Percentiles rank a stretch among this genome's conserved stretches.
These are phyloP conservation scores for Marmota flaviventris DNA, from an alignment of 2,113 vertebrate species.

Conservation along the genomic window DNA sequence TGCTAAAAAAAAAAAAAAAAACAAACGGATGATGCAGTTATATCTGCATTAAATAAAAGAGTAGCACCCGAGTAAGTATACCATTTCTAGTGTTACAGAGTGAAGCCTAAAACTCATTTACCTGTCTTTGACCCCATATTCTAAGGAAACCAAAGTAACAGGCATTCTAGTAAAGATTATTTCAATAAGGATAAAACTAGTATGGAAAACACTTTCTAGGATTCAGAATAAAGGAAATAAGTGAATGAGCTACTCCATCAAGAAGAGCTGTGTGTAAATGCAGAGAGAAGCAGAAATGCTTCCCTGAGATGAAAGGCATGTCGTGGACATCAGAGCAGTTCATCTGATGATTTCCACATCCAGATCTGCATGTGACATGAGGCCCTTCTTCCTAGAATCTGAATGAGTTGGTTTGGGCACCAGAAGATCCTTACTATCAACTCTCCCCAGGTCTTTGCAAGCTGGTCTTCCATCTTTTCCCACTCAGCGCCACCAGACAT, in stretches of 20 bases:
- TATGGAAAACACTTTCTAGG: neutral
- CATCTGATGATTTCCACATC: neutral
- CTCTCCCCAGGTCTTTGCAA: neutral
- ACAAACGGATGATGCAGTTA: neutral
- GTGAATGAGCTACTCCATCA: neutral
- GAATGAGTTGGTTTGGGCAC: neutral
- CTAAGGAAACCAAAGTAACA: neutral
- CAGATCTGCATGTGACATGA: neutral
- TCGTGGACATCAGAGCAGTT: neutral
- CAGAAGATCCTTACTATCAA: neutral
- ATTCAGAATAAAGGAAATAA: neutral
- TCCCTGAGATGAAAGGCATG: neutral
- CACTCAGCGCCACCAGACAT: neutral
- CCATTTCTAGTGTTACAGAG: neutral
- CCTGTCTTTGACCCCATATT: neutral
- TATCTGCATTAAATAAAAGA: neutral
- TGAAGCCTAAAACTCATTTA: neutral
- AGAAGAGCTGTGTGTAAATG: neutral
- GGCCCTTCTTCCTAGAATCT: neutral
- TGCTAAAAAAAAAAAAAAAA: neutral
- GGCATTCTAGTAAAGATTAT: neutral
- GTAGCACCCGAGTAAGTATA: neutral
- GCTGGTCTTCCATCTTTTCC: neutral
- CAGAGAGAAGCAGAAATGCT: neutral
- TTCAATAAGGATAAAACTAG: neutral